Evolutionary conservation across 37 sponge, comb jelly and placozoan genomes (phyloP).

Genomic region (Geodia barretti): DNA sequence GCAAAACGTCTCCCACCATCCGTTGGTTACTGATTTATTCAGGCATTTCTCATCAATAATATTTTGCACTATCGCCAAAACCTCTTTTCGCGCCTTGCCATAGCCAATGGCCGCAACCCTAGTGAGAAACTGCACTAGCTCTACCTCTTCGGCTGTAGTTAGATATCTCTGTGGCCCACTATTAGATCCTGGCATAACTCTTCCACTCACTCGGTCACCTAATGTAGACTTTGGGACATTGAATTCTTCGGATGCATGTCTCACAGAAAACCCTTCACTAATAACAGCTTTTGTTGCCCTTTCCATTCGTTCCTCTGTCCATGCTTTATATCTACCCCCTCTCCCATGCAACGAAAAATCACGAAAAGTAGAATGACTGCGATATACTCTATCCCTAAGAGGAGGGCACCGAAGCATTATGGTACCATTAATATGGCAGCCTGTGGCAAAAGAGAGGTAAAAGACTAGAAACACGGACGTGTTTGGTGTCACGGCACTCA

Average conservation of each 20-base stretch:
- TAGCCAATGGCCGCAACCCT: slow-evolving; percentile 1
- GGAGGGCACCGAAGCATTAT: too few species aligned
- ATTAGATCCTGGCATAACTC: slow-evolving; percentile 6
- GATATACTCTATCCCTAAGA: too few species aligned
- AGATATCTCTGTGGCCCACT: slow-evolving; percentile 16
- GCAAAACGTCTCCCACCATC: slow-evolving; percentile 38
- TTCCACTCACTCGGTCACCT: slow-evolving; percentile 17
- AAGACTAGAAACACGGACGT: too few species aligned
- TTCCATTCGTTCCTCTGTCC: neutral
- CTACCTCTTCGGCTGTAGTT: slow-evolving; percentile 11
- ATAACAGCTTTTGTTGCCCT: slow-evolving; percentile 1
- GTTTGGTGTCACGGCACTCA: too few species aligned
- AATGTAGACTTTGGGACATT: slow-evolving; percentile 29
- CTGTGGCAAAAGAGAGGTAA: too few species aligned
- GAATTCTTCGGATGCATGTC: neutral
- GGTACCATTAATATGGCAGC: too few species aligned
- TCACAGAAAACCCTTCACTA: neutral
- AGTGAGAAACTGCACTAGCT: neutral
- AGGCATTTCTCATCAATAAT: slow-evolving; percentile 1
- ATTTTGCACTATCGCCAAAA: slow-evolving; percentile 12
- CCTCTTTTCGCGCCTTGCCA: slow-evolving; percentile 15
- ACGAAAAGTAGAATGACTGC: too few species aligned
- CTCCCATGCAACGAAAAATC: too few species aligned
- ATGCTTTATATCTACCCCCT: slow-evolving; percentile 6
- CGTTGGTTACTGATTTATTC: neutral